Evolutionary conservation across 2,888 invertebrate species (phyloP), one percentile per base, ranked within the genome.

Genomic region (Synanthedon andrenaeformis): DNA sequence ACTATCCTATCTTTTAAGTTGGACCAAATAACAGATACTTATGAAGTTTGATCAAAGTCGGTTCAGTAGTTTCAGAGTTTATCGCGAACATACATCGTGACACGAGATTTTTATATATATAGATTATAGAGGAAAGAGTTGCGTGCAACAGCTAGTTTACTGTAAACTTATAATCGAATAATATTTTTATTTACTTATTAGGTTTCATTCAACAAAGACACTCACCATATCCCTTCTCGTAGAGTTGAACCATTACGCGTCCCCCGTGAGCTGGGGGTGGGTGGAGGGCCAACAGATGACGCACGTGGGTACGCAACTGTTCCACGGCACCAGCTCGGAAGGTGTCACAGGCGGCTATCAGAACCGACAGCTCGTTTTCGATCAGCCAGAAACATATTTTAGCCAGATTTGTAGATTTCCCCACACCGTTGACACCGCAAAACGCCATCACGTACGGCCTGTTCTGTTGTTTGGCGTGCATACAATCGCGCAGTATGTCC

Each of bases 381-480:
- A 99, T 96, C 65, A 99, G 88, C 99, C 99, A 99, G 86, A 99
- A 99, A 69, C 98, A 97, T 64, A 99, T 98, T 91, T 99, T 99
- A 0, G 99, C 99, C 53, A 99, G 88, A 87, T 99, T 99, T 2
- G 99, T 99, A 0, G 98, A 98, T 72, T 99, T 99, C 53, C 99
- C 99, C 0, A 99, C 99, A 13, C 99, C 99, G 80, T 99, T 99
- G 62, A 92, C 99, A 56, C 99, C 99, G 81, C 99, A 99, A 75
- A 99, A 99, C 0, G 96, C 91, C 89, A 99, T 95, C 8, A 96
- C 93, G 74, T 96, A 99, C 0, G 99, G 98, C n/a, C 93, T 89
- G n/a, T 90, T 90, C 61, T 92, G 90, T 52, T 92, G 90, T 72
- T 93, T 93, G 1, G 97, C 95, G 69, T 99, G 98, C 69, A 97